Percentiles rank a stretch among this genome's conserved stretches.
Conservation (phyloP, 1,140 invertebrate genomes). For the Centruroides vittatus region DNA sequence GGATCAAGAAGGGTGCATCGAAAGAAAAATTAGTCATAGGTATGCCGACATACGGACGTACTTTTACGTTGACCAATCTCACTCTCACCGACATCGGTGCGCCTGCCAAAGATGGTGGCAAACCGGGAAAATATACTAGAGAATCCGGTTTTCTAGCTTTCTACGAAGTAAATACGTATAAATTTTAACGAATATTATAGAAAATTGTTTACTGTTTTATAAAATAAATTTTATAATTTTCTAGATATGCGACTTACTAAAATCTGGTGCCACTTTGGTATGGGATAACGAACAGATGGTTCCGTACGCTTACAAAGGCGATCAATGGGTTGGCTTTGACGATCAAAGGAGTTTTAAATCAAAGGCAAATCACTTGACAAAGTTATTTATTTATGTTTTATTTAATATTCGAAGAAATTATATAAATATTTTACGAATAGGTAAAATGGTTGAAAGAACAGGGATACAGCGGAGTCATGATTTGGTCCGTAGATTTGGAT, state of each 20-base stretch:
- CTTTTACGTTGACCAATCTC: conserved; percentile 79
- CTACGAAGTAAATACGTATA: conserved; percentile 46
- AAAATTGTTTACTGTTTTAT: not conserved
- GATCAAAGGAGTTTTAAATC: conserved; percentile 78
- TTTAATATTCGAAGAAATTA: too few relatives aligned
- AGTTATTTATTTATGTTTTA: too few relatives aligned
- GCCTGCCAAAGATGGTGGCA: conserved; percentile 59
- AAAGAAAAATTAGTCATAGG: conserved; percentile 92
- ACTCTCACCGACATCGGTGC: conserved; percentile 85
- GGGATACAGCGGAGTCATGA: conserved; percentile 82
- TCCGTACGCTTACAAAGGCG: conserved; percentile 71
- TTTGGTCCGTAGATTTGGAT: conserved; percentile 92
- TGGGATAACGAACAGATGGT: conserved; percentile 76
- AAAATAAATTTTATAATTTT: conserved; percentile 2
- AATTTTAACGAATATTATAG: not conserved
- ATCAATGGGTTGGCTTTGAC: conserved; percentile 92
- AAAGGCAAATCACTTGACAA: conserved; percentile 46
- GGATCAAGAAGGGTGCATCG: conserved; percentile 85
- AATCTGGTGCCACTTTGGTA: conserved; percentile 61
- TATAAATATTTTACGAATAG: conserved; percentile 9
- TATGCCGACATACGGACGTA: conserved; percentile 87
- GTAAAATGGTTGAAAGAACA: conserved; percentile 80
- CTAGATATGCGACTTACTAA: conserved; percentile 67
- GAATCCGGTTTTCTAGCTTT: conserved; percentile 85
- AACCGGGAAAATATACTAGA: conserved; percentile 65